A percentile compares a stretch with the other conserved stretches of the same genome.
These are phyloP conservation scores for Oligia fasciuncula DNA, from an alignment of 2,888 invertebrate species.

Conservation along the genomic window DNA sequence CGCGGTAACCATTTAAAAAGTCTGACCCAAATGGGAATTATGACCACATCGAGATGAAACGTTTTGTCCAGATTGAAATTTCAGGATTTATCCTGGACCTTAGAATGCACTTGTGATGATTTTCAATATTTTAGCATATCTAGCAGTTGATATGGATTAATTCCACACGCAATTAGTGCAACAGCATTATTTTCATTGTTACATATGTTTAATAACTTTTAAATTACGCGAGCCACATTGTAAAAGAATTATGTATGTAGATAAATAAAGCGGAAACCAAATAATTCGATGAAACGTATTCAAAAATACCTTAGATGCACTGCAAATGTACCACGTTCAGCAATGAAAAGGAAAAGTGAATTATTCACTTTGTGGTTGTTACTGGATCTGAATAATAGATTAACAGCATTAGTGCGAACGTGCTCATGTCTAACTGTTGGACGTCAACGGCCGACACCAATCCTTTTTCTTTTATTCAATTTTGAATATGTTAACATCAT, in stretches of 20 bases:
- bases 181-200: background rate
- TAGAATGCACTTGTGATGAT: background rate
- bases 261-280: background rate
- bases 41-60: background rate
- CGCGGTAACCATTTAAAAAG: background rate
- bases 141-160: background rate
- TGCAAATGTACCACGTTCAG: background rate
- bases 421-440: conserved; percentile 10
- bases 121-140: background rate
- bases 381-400: conserved; percentile 32
- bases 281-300: background rate
- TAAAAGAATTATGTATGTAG: background rate
- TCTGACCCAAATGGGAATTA: background rate
- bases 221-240: background rate
- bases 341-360: conserved; percentile 28
- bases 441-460: conserved; percentile 18
- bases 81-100: background rate
- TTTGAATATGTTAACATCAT: conserved; percentile 48
- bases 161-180: background rate
- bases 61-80: background rate
- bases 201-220: background rate
- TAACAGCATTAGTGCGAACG: background rate
- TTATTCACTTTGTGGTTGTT: background rate
- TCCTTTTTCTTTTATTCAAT: conserved; percentile 39
- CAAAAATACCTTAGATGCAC: background rate